Base-by-base conservation (phyloP, 2,888 invertebrate genomes). In the Drosophila greeni region DNA sequence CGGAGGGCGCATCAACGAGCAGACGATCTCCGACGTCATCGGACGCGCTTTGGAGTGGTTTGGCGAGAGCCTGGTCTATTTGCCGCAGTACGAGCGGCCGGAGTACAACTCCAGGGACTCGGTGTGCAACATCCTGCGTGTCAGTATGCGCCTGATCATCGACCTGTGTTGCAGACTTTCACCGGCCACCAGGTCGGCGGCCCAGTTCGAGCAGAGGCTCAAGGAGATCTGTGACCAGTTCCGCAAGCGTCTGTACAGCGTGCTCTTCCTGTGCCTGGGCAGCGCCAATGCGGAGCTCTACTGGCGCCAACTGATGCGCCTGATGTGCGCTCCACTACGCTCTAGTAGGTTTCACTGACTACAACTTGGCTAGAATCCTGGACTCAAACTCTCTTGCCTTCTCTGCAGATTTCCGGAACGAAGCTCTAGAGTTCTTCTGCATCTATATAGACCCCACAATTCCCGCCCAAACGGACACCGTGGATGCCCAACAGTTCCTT, bases 71-170 rank as follows among this genome's bases (percentile, higher is more conserved):
- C 72, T 88, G 6, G 59, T 84, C 43, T 87, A 80, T 72, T 64
- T 88, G 73, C 86, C 87, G 12, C 88, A 87, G 40, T 87, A 87
- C 66, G 89, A 88, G 61, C 76, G 75, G 11, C 83, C 85, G 16
- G 84, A 86, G 52, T 88, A 86, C 66, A 87, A 89, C 77, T 85
- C 88, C 4, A 80, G 87, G 5, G 86, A 86, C 57, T 89, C 89
- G 0, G 84, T 89, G 2, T 85, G 84, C 68, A 89, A 88, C 61
- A 80, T 76, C 18, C 47, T 89, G 59, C 85, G 87, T 3, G 76
- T 68, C 33, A 86, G 84, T 49, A 65, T 89, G 34, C 86, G 86
- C 2, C 37, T 70, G 5, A 73, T 87, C 34, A 84, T 89, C 51
- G 81, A 84, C 26, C 76, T 88, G 23, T 76, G 72, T 58, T 48